phyloP scores from a whole-genome alignment of 2,888 invertebrate species.

The Dorcus parallelipipedus region DNA sequence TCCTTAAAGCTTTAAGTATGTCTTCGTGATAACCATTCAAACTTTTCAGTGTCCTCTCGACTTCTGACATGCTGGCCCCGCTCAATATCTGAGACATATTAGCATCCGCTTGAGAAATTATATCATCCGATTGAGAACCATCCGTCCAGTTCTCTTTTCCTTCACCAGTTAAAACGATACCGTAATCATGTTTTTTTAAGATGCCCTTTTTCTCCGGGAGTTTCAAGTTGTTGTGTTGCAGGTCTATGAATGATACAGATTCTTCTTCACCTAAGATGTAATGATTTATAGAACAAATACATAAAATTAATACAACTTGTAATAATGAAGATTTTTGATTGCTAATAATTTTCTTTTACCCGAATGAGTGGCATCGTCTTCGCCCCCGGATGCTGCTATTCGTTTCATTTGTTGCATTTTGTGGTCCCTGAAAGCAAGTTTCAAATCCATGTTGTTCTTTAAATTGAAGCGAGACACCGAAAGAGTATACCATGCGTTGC shows the following conservation, averaged over 20 bases:
- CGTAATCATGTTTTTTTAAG: slow-evolving; percentile 79
- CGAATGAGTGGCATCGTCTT: slow-evolving; percentile 74
- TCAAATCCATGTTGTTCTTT: background rate
- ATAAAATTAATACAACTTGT: too few species aligned
- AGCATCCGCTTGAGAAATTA: slow-evolving; percentile 53
- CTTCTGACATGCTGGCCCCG: slow-evolving; percentile 64
- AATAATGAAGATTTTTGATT: background rate
- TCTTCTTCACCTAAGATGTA: slow-evolving; percentile 65
- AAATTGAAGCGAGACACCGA: background rate
- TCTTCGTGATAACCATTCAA: slow-evolving; percentile 91
- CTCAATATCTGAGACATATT: slow-evolving; percentile 59
- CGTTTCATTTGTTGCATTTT: slow-evolving; percentile 75
- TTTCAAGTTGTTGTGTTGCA: slow-evolving; percentile 72
- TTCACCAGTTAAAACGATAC: slow-evolving; percentile 66
- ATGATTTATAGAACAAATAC: too few species aligned
- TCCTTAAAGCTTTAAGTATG: slow-evolving; percentile 83
- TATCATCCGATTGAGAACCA: slow-evolving; percentile 58
- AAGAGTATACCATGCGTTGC: too few species aligned
- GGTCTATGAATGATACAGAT: slow-evolving; percentile 76
- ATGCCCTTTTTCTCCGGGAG: slow-evolving; percentile 92
- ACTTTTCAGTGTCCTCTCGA: slow-evolving; percentile 80
- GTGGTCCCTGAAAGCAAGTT: slow-evolving; percentile 65
- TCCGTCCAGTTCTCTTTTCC: slow-evolving; percentile 74
- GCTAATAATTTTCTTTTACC: slow-evolving; percentile 50
- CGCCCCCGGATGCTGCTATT: slow-evolving; percentile 62